These are phyloP conservation scores for Erpobdella octoculata DNA, from an alignment of 2,888 invertebrate species.

Conservation along the genomic window DNA sequence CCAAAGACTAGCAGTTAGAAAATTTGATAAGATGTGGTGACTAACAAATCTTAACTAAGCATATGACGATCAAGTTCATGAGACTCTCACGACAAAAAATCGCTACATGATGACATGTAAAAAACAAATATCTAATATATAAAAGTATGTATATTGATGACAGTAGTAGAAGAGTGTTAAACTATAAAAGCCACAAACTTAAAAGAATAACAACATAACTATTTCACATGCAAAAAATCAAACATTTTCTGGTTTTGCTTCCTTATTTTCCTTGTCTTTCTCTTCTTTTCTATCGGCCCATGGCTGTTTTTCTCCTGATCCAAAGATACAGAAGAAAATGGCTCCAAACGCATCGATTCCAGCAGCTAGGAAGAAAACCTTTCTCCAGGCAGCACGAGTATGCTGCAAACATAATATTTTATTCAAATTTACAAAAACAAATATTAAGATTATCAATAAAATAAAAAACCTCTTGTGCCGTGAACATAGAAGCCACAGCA, in stretches of 20 bases:
- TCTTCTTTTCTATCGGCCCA: conserved; percentile 38
- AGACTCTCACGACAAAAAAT: too few species aligned
- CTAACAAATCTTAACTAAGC: too few species aligned
- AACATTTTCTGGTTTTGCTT: background rate
- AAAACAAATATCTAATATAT: too few species aligned
- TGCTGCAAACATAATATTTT: conserved; percentile 17
- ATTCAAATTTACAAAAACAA: background rate
- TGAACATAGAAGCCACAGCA: conserved; percentile 46
- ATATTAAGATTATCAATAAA: background rate
- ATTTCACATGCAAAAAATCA: too few species aligned
- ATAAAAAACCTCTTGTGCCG: conserved; percentile 31
- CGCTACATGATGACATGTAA: too few species aligned
- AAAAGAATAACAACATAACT: too few species aligned
- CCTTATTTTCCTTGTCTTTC: conserved; percentile 9
- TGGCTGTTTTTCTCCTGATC: conserved; percentile 33
- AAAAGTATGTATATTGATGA: too few species aligned
- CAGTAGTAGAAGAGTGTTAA: too few species aligned
- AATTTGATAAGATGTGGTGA: too few species aligned
- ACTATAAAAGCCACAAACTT: too few species aligned
- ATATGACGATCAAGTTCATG: too few species aligned
- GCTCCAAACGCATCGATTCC: conserved; percentile 35
- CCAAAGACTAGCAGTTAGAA: too few species aligned
- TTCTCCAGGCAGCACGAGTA: conserved; percentile 34
- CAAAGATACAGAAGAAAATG: conserved; percentile 33
- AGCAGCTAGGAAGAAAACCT: conserved; percentile 36